Base-by-base conservation (phyloP, 2,797 vertebrate genomes). In the Cottoperca gobio region DNA sequence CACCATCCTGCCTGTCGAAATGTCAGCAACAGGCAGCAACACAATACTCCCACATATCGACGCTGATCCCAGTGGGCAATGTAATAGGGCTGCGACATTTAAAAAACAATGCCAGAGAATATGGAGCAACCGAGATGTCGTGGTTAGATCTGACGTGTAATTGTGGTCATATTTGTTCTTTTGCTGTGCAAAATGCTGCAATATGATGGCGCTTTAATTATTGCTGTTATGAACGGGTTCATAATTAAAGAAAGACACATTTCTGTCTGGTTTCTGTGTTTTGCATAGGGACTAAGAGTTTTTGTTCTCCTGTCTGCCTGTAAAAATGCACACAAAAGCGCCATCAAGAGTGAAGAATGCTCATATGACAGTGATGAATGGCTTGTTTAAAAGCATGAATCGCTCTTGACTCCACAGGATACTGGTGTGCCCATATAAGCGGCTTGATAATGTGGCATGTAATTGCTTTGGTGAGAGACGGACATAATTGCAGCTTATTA, bases 331-430 rank as follows among this genome's bases (percentile, higher is more conserved):
- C 72, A 91, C 84, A 93, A 93, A 91, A 82, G 84, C 83, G 46
- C 72, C 46, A 77, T 86, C 84, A 85, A 76, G 40, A 85, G 61
- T 81, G 78, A 86, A 60, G 55, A 80, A 84, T 86, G 88, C 92
- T 80, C 61, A 28, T 83, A 69, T 91, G 91, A 93, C 91, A 86
- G 81, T 94, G 93, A 95, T 93, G 84, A 93, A 95, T 94, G 85
- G 81, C 82, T 91, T 87, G 75, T 86, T 91, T 87, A 84, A 91
- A 89, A 89, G 70, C 83, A 83, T 83, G 83, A 86, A 83, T 87
- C 91, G 75, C 79, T 81, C 48, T 74, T 79, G 73, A 91, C 87
- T 86, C 76, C 58, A 61, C 71, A 74, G 69, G 84, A 88, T 81
- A 77, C 83, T 78, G 72, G 52, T 70, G 62, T 78, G 70, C 68